Evolutionary conservation across 35 echinoderm and acorn worm genomes (phyloP), one percentile per base, ranked within the genome.

Genomic region (Lytechinus variegatus): DNA sequence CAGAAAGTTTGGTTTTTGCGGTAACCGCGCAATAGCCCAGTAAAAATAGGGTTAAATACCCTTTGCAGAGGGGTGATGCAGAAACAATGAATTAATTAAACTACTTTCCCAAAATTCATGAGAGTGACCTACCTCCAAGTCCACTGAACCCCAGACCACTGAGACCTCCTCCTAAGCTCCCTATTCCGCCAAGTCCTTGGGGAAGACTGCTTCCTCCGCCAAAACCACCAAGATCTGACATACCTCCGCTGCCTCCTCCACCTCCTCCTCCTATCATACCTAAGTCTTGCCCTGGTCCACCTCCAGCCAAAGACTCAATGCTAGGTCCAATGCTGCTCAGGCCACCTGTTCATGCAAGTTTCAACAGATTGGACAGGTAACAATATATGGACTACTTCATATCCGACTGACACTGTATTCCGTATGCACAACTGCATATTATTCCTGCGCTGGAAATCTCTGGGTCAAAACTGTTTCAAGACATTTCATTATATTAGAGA

Each of bases 311-410:
- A 27, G 54, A 55, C 90, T 99, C 98, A 71, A 99, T 61, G 28
- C 97, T 97, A 8, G 98, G 98, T 53, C 98, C 98, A 54, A 97
- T 87, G 16, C 97, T 94, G 51, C 89, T 87, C 13, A 99, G 92
- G 52, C 98, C 98, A 95, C 92, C 98, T 99, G 52, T 54, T 71
- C 61, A 71, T 71, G 24, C 33, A 71, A 13, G 24, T 71, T 71
- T 16, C 61, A 71, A 71, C 16, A 21, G 13, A 21, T 44, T 44
- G 33, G 33, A 2, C 33, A 44, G 33, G 33, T 44, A 2, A 44
- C 33, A 44, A 44, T 44, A 44, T 44, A 44, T 44, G 33, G 33
- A 44, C 33, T 44, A 44, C 33, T 44, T 44, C 33, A 44, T 44
- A 44, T 44, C 33, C 33, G 2, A 2, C 2, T 44, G 33, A 44